These are phyloP conservation scores for Mus minutoides DNA, from an alignment of 2,797 vertebrate genomes.

Conservation along the genomic window DNA sequence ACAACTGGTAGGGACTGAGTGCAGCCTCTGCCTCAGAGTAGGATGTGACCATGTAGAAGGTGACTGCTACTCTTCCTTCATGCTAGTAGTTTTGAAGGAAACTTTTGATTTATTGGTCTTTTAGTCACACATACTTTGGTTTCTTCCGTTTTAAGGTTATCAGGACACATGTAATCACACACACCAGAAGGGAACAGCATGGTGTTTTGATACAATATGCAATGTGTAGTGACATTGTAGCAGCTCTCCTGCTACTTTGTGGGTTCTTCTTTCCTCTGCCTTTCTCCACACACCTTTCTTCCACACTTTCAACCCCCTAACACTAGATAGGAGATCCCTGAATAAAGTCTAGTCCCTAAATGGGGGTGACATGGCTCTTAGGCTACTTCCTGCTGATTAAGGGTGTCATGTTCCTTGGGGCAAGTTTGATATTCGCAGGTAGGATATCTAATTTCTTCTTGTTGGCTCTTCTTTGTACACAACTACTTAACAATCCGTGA, in stretches of 20 bases:
- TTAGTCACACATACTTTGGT: not conserved
- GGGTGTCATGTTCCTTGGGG: not conserved
- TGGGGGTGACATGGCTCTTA: not conserved
- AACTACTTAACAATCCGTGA: not conserved
- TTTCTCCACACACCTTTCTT: not conserved
- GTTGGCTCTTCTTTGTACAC: not conserved
- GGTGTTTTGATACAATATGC: not conserved
- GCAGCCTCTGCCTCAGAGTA: not conserved
- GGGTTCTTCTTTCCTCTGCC: not conserved
- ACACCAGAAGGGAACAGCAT: too few species aligned
- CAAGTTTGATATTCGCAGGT: not conserved
- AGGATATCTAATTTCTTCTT: not conserved
- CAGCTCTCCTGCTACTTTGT: not conserved
- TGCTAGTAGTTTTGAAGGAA: not conserved
- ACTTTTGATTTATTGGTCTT: not conserved
- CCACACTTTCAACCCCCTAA: not conserved
- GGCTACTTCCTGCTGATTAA: not conserved
- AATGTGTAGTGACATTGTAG: not conserved
- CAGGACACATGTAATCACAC: not conserved
- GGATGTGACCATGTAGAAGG: fast-evolving
- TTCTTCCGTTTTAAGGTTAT: not conserved
- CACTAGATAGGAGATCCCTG: not conserved
- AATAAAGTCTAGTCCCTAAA: not conserved
- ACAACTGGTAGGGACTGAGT: not conserved
- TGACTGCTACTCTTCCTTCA: not conserved